Evolutionary conservation across 2,888 invertebrate genomes (phyloP).

Genomic region (Drosophila rellima): DNA sequence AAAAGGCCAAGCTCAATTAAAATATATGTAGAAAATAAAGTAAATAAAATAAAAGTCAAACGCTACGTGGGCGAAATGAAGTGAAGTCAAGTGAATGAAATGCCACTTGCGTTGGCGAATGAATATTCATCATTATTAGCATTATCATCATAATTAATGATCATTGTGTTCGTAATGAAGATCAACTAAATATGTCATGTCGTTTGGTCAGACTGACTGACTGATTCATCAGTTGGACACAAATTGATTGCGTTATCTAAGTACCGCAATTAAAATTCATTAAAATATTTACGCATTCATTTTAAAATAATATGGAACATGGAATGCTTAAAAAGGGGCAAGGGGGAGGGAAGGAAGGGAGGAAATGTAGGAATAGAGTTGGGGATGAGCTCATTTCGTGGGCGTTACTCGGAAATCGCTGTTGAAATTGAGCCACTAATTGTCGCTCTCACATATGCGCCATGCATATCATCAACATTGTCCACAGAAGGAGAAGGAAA

Average conservation of each 20-base stretch:
- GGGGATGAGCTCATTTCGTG: conserved; percentile 68
- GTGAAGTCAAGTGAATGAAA: conserved; percentile 49
- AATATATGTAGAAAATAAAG: conserved; percentile 2
- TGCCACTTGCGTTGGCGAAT: conserved; percentile 35
- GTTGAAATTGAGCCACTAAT: conserved; percentile 57
- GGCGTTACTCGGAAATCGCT: conserved; percentile 53
- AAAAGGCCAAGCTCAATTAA: conserved; percentile 9
- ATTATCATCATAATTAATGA: not conserved
- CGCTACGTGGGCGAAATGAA: conserved; percentile 30
- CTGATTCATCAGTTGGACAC: conserved; percentile 66
- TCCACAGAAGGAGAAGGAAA: not conserved
- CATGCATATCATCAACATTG: conserved; percentile 42
- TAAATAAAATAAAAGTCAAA: conserved; percentile 10
- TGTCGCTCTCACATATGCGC: conserved; percentile 41
- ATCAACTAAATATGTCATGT: conserved; percentile 27
- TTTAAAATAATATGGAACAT: conserved; percentile 39
- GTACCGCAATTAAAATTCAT: conserved; percentile 75
- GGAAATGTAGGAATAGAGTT: conserved; percentile 14
- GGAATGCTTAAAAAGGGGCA: not conserved
- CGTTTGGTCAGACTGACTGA: conserved; percentile 18
- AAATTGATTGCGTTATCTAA: conserved; percentile 70
- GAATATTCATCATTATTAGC: conserved; percentile 31
- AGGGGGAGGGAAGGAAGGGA: not conserved
- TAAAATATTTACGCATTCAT: conserved; percentile 62
- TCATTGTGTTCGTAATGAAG: conserved; percentile 11